A percentile compares a stretch with the other conserved stretches of the same genome.
phyloP scores from a whole-genome alignment of 2,888 invertebrate genomes.

The Andricus quercusramuli region DNA sequence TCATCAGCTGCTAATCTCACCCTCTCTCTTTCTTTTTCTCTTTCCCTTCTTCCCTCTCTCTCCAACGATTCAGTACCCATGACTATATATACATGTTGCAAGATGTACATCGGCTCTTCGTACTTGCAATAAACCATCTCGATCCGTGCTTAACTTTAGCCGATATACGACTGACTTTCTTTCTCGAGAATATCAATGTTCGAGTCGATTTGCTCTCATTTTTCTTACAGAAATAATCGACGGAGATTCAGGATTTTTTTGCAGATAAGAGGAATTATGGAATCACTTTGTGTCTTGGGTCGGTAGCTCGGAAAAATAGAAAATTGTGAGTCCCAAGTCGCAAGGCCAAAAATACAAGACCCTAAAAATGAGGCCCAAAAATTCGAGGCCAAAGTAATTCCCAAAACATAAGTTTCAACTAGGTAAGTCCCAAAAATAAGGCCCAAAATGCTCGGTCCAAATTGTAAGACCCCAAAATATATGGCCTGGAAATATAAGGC shows the following conservation, averaged over 20 bases:
- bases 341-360: too few species aligned
- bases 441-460: too few species aligned
- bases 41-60: conserved; percentile 40
- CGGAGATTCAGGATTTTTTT: not conserved
- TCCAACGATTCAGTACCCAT: conserved; percentile 26
- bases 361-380: too few species aligned
- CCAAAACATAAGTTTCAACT: too few species aligned
- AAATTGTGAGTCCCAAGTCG: not conserved
- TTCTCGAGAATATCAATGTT: conserved; percentile 19
- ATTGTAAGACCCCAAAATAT: too few species aligned
- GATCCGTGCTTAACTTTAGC: conserved; percentile 15
- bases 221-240: not conserved
- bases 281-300: too few species aligned
- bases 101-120: conserved; percentile 34
- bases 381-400: too few species aligned
- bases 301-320: not conserved
- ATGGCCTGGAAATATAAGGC: too few species aligned
- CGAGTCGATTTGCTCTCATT: conserved; percentile 16
- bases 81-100: conserved; percentile 30
- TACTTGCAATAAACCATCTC: conserved; percentile 33
- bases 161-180: conserved; percentile 20
- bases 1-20: conserved; percentile 71
- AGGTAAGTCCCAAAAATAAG: too few species aligned
- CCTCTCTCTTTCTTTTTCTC: conserved; percentile 9
- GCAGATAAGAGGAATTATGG: not conserved